phyloP scores from a whole-genome alignment of 2,797 vertebrate species.

The Streptopelia turtur region DNA sequence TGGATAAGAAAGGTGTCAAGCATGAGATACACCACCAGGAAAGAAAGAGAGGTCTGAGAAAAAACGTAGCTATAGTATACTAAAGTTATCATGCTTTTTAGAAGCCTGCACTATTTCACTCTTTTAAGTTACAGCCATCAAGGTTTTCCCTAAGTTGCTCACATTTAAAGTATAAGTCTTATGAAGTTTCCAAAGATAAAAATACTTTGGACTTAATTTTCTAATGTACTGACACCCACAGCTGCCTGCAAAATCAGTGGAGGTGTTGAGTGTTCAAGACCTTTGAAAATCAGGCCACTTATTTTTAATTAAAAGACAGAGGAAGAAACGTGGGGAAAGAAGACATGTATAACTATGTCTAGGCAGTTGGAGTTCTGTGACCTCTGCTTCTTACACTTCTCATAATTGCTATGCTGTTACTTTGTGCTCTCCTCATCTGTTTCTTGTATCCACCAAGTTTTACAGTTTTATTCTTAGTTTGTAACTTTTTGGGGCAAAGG shows the following conservation, averaged over 20 bases:
- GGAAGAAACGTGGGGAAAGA: neutral
- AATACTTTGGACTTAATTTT: neutral
- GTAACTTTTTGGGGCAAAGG: neutral
- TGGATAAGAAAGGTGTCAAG: neutral
- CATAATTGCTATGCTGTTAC: neutral
- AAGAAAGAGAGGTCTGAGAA: neutral
- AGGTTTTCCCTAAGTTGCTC: neutral
- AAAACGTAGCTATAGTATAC: neutral
- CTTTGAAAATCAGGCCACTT: slow-evolving; percentile 18
- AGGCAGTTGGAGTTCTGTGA: neutral
- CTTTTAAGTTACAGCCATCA: neutral
- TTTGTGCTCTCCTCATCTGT: neutral
- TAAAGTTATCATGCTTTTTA: neutral
- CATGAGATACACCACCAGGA: neutral
- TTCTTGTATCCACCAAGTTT: neutral
- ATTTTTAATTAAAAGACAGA: slow-evolving; percentile 36
- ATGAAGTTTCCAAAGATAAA: neutral
- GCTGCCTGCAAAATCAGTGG: neutral
- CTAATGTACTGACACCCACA: neutral
- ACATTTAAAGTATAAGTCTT: neutral
- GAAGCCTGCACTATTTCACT: neutral
- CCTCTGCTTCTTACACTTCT: neutral
- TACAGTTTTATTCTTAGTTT: neutral
- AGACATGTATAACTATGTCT: neutral
- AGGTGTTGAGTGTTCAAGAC: neutral